phyloP scores from a whole-genome alignment of 1,140 invertebrate genomes.

The Diabrotica virgifera region DNA sequence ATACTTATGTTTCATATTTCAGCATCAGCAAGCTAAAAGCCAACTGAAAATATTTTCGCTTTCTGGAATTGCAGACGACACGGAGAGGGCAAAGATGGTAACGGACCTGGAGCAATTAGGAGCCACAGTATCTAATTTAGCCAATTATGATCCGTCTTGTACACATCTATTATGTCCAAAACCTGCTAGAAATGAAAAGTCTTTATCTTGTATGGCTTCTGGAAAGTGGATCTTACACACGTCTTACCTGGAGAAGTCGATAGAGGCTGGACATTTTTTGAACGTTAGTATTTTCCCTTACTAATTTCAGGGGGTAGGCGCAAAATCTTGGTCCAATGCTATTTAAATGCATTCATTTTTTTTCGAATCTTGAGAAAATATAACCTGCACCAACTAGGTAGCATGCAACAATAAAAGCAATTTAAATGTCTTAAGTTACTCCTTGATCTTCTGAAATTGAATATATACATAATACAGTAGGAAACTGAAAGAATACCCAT shows the following conservation, averaged over 20 bases:
- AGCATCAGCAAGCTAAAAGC: conserved; percentile 3
- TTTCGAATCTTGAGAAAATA: too few species aligned
- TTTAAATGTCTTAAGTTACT: too few species aligned
- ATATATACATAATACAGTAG: too few species aligned
- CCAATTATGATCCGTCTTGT: conserved; percentile 62
- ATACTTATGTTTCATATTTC: neutral
- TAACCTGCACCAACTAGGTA: too few species aligned
- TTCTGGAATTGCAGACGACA: conserved; percentile 34
- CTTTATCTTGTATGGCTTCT: conserved; percentile 75
- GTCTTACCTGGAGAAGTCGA: conserved; percentile 69
- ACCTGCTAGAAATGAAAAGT: conserved; percentile 79
- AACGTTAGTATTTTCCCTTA: conserved; percentile 57
- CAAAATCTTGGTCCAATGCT: too few species aligned
- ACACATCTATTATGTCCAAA: conserved; percentile 77
- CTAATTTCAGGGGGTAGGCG: too few species aligned
- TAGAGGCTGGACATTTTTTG: conserved; percentile 62
- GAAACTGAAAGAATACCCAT: too few species aligned
- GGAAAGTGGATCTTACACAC: conserved; percentile 85
- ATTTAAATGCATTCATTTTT: too few species aligned
- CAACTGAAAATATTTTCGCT: conserved; percentile 39
- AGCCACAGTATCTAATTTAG: conserved; percentile 60
- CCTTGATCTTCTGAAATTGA: too few species aligned
- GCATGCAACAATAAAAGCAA: too few species aligned
- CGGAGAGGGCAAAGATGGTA: conserved; percentile 19
- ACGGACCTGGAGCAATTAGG: conserved; percentile 55